Conservation (phyloP, 2,888 invertebrate genomes). For the Luperina nickerlii region DNA sequence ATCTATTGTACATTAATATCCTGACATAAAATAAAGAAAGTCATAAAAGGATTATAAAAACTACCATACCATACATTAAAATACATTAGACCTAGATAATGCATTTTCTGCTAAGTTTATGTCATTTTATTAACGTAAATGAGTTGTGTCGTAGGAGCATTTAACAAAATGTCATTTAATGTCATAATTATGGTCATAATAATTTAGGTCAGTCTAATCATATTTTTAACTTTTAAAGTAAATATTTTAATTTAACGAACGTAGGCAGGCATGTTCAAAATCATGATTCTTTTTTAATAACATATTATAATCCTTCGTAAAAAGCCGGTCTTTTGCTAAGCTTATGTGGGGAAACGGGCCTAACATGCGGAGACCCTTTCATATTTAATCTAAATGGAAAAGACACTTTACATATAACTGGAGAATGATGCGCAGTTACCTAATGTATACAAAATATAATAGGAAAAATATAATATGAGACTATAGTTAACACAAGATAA, state of each 20-base stretch:
- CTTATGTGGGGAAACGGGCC: conserved; percentile 35
- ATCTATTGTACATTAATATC: background rate
- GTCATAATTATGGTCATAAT: background rate
- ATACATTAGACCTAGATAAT: too few relatives aligned
- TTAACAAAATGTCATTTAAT: background rate
- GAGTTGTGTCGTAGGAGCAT: background rate
- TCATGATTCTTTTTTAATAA: conserved; percentile 32
- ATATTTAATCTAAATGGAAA: conserved; percentile 42
- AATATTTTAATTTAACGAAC: background rate
- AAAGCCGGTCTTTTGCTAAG: conserved; percentile 40
- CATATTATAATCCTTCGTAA: conserved; percentile 34
- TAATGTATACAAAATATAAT: background rate
- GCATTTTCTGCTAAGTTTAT: background rate
- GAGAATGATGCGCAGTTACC: background rate
- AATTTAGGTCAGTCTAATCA: background rate
- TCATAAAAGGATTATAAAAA: background rate
- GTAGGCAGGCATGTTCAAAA: background rate
- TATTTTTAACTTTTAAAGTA: background rate
- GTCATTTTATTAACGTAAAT: background rate
- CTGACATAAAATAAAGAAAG: background rate
- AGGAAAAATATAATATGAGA: background rate
- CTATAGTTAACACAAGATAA: background rate
- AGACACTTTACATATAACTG: conserved; percentile 15
- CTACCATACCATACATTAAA: background rate
- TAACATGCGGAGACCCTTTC: conserved; percentile 39